phyloP scores from a whole-genome alignment of 2,797 vertebrate genomes.

The Gambelia wislizenii region DNA sequence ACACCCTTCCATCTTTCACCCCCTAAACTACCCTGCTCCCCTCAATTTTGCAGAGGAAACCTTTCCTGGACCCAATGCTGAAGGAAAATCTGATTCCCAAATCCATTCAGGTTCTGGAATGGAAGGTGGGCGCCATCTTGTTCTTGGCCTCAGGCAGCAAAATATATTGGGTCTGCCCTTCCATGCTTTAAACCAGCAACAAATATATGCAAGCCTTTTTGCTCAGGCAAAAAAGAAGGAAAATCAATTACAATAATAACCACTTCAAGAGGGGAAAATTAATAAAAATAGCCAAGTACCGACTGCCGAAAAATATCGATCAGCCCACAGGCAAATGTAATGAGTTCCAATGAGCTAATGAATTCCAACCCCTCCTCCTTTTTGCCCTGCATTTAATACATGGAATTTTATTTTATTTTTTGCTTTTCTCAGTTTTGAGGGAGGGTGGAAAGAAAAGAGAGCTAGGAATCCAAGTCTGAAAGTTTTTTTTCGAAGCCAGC shows the following conservation, averaged over 20 bases:
- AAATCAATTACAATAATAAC: constrained; percentile 35
- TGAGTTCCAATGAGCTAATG: constrained; percentile 58
- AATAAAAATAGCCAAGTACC: constrained; percentile 47
- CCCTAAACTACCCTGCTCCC: too few relatives aligned
- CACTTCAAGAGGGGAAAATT: constrained; percentile 5
- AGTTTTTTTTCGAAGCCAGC: too few relatives aligned
- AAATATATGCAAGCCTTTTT: neutral
- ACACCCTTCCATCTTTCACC: too few relatives aligned
- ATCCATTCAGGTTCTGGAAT: too few relatives aligned
- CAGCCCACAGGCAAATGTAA: constrained; percentile 44
- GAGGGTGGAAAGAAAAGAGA: too few relatives aligned
- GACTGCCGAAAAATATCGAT: constrained; percentile 49
- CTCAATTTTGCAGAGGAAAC: neutral
- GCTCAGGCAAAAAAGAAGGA: neutral
- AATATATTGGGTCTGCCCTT: too few relatives aligned
- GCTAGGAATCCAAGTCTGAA: neutral
- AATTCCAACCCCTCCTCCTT: neutral
- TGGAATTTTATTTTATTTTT: neutral
- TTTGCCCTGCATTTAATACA: too few relatives aligned
- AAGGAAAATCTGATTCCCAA: neutral
- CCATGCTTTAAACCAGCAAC: too few relatives aligned
- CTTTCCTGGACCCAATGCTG: too few relatives aligned
- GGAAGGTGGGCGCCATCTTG: too few relatives aligned
- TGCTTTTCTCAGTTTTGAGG: neutral
- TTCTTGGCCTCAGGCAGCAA: too few relatives aligned